Conservation (phyloP, 2,797 vertebrate species). For the Moxostoma hubbsi region DNA sequence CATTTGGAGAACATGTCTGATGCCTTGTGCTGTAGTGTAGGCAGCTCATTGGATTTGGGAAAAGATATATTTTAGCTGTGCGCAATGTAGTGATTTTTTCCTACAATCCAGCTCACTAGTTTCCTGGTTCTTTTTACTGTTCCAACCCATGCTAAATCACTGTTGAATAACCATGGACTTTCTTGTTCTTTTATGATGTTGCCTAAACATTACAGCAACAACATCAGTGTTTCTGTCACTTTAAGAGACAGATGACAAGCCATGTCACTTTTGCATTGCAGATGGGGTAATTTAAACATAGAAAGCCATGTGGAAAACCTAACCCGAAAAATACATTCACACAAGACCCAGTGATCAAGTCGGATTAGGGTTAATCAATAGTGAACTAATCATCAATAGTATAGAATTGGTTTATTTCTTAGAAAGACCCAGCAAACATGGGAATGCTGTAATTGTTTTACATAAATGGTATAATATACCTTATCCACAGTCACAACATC, state of each 20-base stretch:
- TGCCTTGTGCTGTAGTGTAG: background rate
- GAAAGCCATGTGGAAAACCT: too few species aligned
- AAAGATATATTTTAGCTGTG: slow-evolving; percentile 19
- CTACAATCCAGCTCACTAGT: slow-evolving; percentile 25
- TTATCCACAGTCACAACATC: too few species aligned
- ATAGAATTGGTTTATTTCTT: too few species aligned
- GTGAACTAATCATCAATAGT: too few species aligned
- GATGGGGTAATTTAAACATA: too few species aligned
- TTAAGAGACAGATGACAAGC: background rate
- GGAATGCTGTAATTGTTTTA: background rate
- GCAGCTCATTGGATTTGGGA: background rate
- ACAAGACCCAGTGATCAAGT: too few species aligned
- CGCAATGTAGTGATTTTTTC: background rate
- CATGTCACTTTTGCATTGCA: too few species aligned
- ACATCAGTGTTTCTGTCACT: background rate
- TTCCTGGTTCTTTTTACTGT: slow-evolving; percentile 34
- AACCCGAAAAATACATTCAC: too few species aligned
- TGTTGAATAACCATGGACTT: slow-evolving; percentile 41
- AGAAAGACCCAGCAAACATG: too few species aligned
- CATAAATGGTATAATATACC: background rate
- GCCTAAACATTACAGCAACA: slow-evolving; percentile 8
- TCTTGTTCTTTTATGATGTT: slow-evolving; percentile 32
- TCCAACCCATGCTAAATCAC: slow-evolving; percentile 30
- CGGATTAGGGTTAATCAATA: too few species aligned
- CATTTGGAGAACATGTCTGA: background rate